Base-by-base conservation (phyloP, 2,113 vertebrate species). In the Heteronetta atricapilla region DNA sequence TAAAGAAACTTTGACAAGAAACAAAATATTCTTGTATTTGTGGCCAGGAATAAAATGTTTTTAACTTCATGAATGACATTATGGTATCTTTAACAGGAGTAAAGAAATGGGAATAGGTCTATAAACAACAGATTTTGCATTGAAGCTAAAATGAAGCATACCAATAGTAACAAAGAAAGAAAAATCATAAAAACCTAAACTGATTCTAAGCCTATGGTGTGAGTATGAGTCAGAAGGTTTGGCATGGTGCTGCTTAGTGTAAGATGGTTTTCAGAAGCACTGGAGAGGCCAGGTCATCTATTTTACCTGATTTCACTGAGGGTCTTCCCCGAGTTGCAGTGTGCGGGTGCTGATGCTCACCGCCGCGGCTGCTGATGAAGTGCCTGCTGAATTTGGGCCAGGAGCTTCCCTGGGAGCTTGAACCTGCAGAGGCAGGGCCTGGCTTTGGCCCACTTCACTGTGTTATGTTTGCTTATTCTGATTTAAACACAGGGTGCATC, bases 1-100 rank as follows among this genome's bases (percentile, higher is more conserved):
- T 94, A 15, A 88, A 86, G 63, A 72, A 82, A 38, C 16, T 93
- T 93, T 64, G 16, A 73, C 77, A 83, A 63, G 58, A 93, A 91
- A 29, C 23, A 83, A n/a, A 79, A 48, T 67, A 48, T 33, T 74
- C 25, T 38, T 76, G 26, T 21, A 31, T 64, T 82, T 84, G 5
- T 82, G 31, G 22, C 63, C 63, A 88, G 69, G 34, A 81, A 70
- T 34, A 86, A 77, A 59, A 79, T 59, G 14, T 3, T 85, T 95
- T 86, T 50, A 52, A 63, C 26, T 93, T 86, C 56, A 42, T 86
- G 62, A 20, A 10, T 78, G 73, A 55, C 22, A 28, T 86, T 87
- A 75, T 26, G 60, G 15, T 74, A 50, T 50, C 31, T 74, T 93
- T 56, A 91, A 69, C 46, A 40, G 33, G 20, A 80, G 21, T 56